Percentiles rank a stretch among this genome's conserved stretches.
phyloP scores from a whole-genome alignment of 2,888 invertebrate genomes.

The Bellardia bayeri region DNA sequence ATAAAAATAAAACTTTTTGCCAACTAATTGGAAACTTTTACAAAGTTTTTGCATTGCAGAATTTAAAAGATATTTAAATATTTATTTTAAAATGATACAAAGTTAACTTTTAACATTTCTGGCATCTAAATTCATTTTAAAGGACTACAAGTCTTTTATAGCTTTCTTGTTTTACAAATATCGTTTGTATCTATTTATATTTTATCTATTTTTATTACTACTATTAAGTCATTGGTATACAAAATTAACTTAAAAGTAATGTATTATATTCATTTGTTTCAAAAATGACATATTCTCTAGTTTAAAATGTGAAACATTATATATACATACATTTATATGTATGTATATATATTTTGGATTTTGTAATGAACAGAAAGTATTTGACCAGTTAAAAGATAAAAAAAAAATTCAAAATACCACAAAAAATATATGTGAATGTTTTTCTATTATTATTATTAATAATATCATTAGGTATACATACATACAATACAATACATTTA shows the following conservation, averaged over 20 bases:
- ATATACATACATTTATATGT: not conserved
- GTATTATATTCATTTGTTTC: constrained; percentile 5
- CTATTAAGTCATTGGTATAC: constrained; percentile 20
- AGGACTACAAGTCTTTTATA: constrained; percentile 63
- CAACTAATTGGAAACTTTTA: constrained; percentile 35
- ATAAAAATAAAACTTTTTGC: constrained; percentile 44
- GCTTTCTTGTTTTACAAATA: constrained; percentile 42
- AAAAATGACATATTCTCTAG: not conserved
- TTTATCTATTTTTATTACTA: constrained; percentile 25
- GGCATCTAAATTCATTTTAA: constrained; percentile 49
- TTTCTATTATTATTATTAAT: constrained; percentile 50
- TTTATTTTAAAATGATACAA: not conserved
- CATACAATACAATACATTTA: constrained; percentile 28
- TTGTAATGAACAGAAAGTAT: constrained; percentile 30
- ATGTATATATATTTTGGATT: constrained; percentile 5
- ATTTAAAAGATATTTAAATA: constrained; percentile 7
- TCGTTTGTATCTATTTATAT: constrained; percentile 48
- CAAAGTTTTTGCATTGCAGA: constrained; percentile 26
- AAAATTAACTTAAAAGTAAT: constrained; percentile 18
- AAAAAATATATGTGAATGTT: constrained; percentile 56
- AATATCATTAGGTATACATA: constrained; percentile 50
- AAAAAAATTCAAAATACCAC: not conserved
- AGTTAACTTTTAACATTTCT: not conserved
- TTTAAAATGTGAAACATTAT: not conserved
- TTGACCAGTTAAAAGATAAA: constrained; percentile 28